These are phyloP conservation scores for Brachyptera risi DNA, from an alignment of 2,888 invertebrate genomes.

Conservation along the genomic window DNA sequence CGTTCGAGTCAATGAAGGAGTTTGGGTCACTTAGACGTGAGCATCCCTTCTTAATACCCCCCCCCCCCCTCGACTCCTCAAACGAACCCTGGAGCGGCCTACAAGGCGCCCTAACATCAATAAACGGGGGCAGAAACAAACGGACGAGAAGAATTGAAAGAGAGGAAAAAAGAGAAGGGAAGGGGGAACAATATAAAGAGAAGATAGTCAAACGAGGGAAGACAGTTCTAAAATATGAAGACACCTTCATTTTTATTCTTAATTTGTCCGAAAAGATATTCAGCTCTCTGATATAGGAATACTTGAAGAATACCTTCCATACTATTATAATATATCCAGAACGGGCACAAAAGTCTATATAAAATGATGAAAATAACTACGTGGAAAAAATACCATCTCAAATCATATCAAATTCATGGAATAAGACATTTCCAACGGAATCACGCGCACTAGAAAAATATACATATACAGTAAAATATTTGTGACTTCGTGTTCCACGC, in stretches of 20 bases:
- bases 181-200: slow-evolving; percentile 23
- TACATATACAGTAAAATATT: too few relatives aligned
- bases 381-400: too few relatives aligned
- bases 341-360: too few relatives aligned
- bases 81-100: slow-evolving; percentile 2
- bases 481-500: background rate
- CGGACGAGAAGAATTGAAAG: slow-evolving; percentile 27
- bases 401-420: too few relatives aligned
- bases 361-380: too few relatives aligned
- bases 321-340: too few relatives aligned
- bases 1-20: background rate
- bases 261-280: background rate
- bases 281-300: too few relatives aligned
- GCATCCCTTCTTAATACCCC: background rate
- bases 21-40: background rate
- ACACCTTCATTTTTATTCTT: background rate
- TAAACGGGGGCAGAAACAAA: slow-evolving; percentile 28
- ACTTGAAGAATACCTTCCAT: too few relatives aligned
- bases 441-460: too few relatives aligned
- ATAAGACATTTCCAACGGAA: too few relatives aligned
- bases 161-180: slow-evolving; percentile 12
- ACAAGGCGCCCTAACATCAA: slow-evolving; percentile 29
- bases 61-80: background rate
- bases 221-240: slow-evolving; percentile 15
- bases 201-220: slow-evolving; percentile 25